Evolutionary conservation across 2,797 vertebrate species (phyloP).

Genomic region (Anomalospiza imberbis): DNA sequence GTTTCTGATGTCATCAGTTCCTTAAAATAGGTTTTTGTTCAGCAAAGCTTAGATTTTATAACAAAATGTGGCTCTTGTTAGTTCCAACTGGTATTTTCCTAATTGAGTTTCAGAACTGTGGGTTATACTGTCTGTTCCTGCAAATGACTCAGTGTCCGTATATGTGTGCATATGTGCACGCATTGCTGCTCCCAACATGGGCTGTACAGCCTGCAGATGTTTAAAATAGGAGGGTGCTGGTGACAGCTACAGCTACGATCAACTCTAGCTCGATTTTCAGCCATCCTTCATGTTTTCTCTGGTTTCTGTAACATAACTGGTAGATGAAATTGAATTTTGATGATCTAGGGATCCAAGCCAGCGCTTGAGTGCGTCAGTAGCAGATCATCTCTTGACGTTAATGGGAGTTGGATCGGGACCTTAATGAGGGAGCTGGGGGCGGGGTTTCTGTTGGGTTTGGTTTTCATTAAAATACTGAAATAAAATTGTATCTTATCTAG

Average conservation of each 20-base stretch:
- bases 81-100: constrained; percentile 56
- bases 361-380: constrained; percentile 20
- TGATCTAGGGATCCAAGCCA: constrained; percentile 1
- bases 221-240: background rate
- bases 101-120: constrained; percentile 41
- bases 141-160: constrained; percentile 44
- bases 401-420: constrained; percentile 24
- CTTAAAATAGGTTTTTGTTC: constrained; percentile 40
- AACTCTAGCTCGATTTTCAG: background rate
- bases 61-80: constrained; percentile 52
- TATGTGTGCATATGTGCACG: constrained; percentile 12
- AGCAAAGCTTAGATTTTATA: constrained; percentile 19
- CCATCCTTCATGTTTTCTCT: background rate
- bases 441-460: background rate
- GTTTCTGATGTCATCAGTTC: constrained; percentile 28
- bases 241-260: background rate
- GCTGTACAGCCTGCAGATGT: constrained; percentile 19
- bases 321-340: background rate
- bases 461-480: constrained; percentile 18
- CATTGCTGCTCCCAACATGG: background rate
- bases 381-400: constrained; percentile 43
- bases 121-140: constrained; percentile 43
- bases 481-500: background rate
- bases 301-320: background rate
- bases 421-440: background rate